Conservation (phyloP, 2,113 vertebrate genomes). For the Campylorhamphus procurvoides region DNA sequence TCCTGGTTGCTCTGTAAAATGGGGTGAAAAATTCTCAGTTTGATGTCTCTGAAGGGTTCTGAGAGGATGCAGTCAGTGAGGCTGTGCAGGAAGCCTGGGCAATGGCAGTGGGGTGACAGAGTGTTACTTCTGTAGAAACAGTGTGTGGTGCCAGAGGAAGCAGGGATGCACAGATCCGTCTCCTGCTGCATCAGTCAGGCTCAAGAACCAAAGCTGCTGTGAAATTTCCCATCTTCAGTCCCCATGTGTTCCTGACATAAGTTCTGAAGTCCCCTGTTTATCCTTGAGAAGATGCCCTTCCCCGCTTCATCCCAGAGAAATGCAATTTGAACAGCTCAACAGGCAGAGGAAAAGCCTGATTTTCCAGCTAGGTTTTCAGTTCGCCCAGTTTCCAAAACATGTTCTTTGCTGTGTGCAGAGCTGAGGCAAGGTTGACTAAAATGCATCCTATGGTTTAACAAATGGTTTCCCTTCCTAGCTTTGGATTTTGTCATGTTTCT, state of each 20-base stretch:
- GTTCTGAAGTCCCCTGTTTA: background rate
- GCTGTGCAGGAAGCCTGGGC: background rate
- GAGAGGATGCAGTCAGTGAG: rapidly evolving
- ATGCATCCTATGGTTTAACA: background rate
- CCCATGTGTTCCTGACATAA: rapidly evolving
- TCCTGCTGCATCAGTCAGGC: background rate
- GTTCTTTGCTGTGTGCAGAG: background rate
- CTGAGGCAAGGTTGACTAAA: background rate
- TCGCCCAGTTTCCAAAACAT: background rate
- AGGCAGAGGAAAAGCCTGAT: background rate
- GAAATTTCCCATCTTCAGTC: background rate
- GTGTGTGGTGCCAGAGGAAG: background rate
- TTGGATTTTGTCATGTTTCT: background rate
- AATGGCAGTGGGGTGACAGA: rapidly evolving
- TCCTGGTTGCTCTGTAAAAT: background rate
- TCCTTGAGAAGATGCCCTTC: background rate
- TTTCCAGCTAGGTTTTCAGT: background rate
- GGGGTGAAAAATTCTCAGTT: background rate
- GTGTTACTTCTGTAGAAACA: background rate
- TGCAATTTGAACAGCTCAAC: background rate
- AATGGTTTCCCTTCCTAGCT: background rate
- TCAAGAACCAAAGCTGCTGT: background rate
- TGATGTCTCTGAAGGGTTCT: background rate
- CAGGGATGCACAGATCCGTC: background rate
- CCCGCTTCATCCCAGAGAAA: background rate